A percentile compares a stretch with the other conserved stretches of the same genome.
These are phyloP conservation scores for Drosophila nebulosa DNA, from an alignment of 1,140 invertebrate genomes.

Conservation along the genomic window DNA sequence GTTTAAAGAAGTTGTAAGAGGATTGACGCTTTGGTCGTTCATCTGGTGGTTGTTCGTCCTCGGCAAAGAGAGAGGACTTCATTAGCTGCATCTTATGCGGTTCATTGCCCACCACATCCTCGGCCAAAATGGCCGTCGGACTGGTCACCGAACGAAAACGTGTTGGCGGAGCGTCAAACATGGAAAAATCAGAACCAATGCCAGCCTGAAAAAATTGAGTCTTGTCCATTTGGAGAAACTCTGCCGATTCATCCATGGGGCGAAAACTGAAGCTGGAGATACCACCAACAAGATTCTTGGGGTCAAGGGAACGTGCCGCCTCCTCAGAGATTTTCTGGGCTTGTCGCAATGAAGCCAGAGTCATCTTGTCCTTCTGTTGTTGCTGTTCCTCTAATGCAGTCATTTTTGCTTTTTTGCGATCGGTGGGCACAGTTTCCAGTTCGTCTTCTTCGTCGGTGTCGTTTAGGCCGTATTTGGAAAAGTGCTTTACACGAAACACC, in stretches of 20 bases:
- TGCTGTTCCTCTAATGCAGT: constrained; percentile 28
- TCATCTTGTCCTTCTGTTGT: constrained; percentile 52
- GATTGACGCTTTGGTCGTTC: neutral
- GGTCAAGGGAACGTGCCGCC: constrained; percentile 53
- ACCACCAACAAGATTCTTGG: constrained; percentile 42
- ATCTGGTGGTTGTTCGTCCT: constrained; percentile 32
- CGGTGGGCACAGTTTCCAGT: constrained; percentile 73
- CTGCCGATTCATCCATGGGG: constrained; percentile 66
- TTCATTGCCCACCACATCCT: constrained; percentile 83
- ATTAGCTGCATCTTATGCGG: constrained; percentile 89
- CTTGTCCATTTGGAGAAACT: constrained; percentile 70
- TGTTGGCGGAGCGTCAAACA: constrained; percentile 49
- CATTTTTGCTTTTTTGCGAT: constrained; percentile 77
- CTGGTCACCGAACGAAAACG: constrained; percentile 60
- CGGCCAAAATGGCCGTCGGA: constrained; percentile 83
- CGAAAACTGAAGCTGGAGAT: constrained; percentile 36
- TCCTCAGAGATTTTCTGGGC: constrained; percentile 67
- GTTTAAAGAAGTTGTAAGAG: constrained; percentile 6
- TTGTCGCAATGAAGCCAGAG: constrained; percentile 46
- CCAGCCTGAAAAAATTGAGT: constrained; percentile 71
- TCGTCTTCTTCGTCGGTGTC: constrained; percentile 90
- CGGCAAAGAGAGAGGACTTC: constrained; percentile 88
- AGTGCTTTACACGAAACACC: constrained; percentile 97
- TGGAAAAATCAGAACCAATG: constrained; percentile 52
- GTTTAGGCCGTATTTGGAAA: constrained; percentile 96